Conservation (phyloP, 2,113 vertebrate genomes). For the Bambusicola thoracicus region DNA sequence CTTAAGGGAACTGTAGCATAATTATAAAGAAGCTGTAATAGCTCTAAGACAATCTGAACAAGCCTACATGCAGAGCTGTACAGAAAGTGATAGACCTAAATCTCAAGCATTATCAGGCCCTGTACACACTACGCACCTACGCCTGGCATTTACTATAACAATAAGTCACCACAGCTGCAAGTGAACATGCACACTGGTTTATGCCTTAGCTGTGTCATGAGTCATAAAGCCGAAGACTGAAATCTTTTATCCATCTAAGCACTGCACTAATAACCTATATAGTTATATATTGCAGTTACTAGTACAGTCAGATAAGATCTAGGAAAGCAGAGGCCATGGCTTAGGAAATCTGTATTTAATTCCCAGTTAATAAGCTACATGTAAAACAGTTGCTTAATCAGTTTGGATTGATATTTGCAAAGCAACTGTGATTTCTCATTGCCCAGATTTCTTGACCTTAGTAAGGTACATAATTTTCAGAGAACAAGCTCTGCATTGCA, state of each 20-base stretch:
- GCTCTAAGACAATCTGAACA: background rate
- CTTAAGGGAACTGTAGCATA: background rate
- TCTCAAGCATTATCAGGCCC: background rate
- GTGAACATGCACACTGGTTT: background rate
- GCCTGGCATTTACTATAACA: background rate
- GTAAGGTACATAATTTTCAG: background rate
- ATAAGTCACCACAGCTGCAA: rapidly evolving
- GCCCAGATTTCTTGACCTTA: background rate
- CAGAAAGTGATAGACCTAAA: background rate
- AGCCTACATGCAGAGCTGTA: background rate
- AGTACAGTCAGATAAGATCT: background rate
- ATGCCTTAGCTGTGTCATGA: background rate
- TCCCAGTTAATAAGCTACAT: background rate
- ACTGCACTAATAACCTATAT: background rate
- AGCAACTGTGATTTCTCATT: background rate
- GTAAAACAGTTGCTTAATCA: background rate
- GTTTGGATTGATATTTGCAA: background rate
- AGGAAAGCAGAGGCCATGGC: background rate
- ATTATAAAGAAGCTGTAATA: background rate
- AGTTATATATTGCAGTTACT: background rate
- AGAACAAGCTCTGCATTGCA: background rate
- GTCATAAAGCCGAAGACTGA: background rate
- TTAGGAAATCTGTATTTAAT: background rate
- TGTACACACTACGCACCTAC: background rate
- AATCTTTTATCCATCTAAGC: background rate